Base-by-base conservation (phyloP, 2,797 vertebrate species). In the Phoxinus dragarum region DNA sequence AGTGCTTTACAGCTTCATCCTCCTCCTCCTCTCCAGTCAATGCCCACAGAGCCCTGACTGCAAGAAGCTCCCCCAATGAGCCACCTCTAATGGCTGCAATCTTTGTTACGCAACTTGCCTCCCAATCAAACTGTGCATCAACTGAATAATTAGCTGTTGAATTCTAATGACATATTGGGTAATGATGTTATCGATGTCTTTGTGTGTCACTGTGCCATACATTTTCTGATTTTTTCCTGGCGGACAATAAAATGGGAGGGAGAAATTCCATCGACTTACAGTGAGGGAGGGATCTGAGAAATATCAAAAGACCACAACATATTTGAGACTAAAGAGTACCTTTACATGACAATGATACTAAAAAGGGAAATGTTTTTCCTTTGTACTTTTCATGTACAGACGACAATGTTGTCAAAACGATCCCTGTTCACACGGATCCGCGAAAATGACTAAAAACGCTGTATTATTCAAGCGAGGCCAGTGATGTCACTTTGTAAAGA, bases 111-210 rank as follows among this genome's bases (percentile, higher is more conserved):
- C 38, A 59, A 77, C 71, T 68, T 79, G 75, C 68, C 21, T 82
- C 31, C 73, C 75, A 85, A 85, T 88, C 82, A 86, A 68, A 84
- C 21, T 52, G 61, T 17, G 34, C 82, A 31, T 68, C 31, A 47
- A 77, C 72, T 49, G 67, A n/a, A 61, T 85, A 84, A 88, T 89
- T 79, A 44, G 71, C 47, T 64, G 9, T 80, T 75, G 82, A 59
- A 81, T 36, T 71, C 40, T 76, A 86, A 87, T 82, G 88, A 82
- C 78, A 82, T 49, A 17, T 17, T 38, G 54, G 49, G 49, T 73
- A 71, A 75, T 80, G 38, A 42, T 54, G 56, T 38, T 79, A 86
- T 72, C n/a, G 40, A 77, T 66, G 49, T 47, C 49, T 84, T 17
- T 54, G 3, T 52, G 73, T 21, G 21, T 36, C 10, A 36, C 40